Evolutionary conservation across 2,797 vertebrate species (phyloP), one percentile per base, ranked within the genome.

Genomic region (Neopelma chrysocephalum): DNA sequence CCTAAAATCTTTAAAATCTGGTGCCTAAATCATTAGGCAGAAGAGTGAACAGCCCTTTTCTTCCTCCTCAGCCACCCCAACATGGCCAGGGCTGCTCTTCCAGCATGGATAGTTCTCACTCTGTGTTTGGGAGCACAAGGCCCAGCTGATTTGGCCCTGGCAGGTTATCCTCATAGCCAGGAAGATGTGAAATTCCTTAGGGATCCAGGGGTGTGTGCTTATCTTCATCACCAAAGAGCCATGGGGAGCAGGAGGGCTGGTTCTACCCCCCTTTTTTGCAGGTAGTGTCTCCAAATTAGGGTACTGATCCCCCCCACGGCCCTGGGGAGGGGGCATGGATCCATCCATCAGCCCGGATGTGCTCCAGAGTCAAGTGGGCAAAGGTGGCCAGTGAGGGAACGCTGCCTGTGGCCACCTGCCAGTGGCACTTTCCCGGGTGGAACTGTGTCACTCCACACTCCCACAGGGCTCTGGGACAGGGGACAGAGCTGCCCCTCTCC

Each of bases 381-480:
- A 34, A 19, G 0, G 1, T 16, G 82, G 20, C 2, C 75, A 68
- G 66, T 0, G 2, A 29, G 27, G 36, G 50, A 34, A 54, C 1
- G 12, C 69, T 66, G 38, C 54, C 45, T 1, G 11, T 38, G 51
- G 42, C 72, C 48, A 45, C 71, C 47, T 21, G 61, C 38, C 70
- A 1, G 2, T 48, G 62, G 36, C 54, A 47, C 43, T 62, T 48
- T 34, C 26, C 34, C 0, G 0, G 25, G 13, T 43, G 68, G 15
- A 38, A 36, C 47, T 20, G 22, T 32, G 47, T 81, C 73, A 64
- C 53, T 9, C 34, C 71, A 36, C 1, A 0, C 13, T n/a, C 25
- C 21, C 40, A 19, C 12, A 2, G 0, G 0, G 64, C 1, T 4
- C 50, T 0, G 9, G 58, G 76, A 4, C 50, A 60, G 18, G 7